phyloP scores from a whole-genome alignment of 2,113 vertebrate species.

The Promerops cafer region DNA sequence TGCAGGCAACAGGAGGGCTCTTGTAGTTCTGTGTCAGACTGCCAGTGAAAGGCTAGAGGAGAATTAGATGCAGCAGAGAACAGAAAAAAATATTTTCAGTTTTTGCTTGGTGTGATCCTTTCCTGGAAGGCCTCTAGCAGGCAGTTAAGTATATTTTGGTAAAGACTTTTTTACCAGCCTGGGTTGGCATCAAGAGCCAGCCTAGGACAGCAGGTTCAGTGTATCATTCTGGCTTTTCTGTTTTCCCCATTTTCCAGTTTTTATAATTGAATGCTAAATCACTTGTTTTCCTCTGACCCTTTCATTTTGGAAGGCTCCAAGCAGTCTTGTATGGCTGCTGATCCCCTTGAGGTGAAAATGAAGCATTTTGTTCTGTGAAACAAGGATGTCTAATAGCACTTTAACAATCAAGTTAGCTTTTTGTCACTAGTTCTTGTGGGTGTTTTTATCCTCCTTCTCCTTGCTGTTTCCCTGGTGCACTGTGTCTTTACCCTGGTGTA shows the following conservation, averaged over 20 bases:
- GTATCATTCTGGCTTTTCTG: not conserved
- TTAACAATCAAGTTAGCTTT: not conserved
- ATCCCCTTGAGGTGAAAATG: not conserved
- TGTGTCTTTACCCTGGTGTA: not conserved
- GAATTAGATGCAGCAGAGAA: not conserved
- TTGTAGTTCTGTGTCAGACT: not conserved
- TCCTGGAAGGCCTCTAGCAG: not conserved
- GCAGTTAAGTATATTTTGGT: not conserved
- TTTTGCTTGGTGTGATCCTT: not conserved
- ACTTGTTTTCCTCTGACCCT: not conserved
- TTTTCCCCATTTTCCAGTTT: not conserved
- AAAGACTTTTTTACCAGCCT: not conserved
- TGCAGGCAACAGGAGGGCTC: not conserved
- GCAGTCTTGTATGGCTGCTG: not conserved
- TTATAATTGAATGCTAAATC: not conserved
- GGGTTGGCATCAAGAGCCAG: not conserved
- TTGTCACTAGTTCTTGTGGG: not conserved
- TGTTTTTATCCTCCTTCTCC: not conserved
- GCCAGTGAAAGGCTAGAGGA: not conserved
- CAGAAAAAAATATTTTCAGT: not conserved
- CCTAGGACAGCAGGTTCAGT: not conserved
- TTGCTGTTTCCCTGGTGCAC: not conserved
- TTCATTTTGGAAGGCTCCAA: not conserved
- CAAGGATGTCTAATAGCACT: not conserved
- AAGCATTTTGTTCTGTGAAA: not conserved